Evolutionary conservation across 2,888 invertebrate genomes (phyloP).

Genomic region (Chrysolina haemoptera): DNA sequence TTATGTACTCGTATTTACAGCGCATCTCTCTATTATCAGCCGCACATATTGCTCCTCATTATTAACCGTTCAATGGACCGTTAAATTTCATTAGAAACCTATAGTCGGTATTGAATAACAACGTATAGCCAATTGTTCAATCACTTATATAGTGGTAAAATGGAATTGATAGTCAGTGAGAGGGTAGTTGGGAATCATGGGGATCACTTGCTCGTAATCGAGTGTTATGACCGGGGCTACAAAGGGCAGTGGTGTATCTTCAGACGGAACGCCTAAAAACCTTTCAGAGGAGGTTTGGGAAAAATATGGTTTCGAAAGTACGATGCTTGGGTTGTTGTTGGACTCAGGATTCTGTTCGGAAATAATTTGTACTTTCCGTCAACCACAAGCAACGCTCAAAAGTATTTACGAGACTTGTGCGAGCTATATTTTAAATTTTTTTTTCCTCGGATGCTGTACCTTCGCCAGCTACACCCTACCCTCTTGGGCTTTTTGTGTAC

Average conservation of each 20-base stretch:
- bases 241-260: neutral
- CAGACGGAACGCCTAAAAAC: neutral
- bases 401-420: no score
- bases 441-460: no score
- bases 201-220: slow-evolving; percentile 13
- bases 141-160: slow-evolving; percentile 47
- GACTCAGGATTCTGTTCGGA: no score
- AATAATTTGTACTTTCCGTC: no score
- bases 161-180: slow-evolving; percentile 35
- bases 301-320: no score
- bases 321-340: no score
- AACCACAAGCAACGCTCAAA: no score
- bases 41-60: slow-evolving; percentile 33
- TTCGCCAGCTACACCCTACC: no score
- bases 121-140: slow-evolving; percentile 46
- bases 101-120: slow-evolving; percentile 44
- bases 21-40: slow-evolving; percentile 16
- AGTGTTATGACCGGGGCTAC: neutral
- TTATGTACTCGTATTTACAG: neutral
- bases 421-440: no score
- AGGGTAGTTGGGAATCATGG: slow-evolving; percentile 15
- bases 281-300: no score
- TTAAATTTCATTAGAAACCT: slow-evolving; percentile 45
- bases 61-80: slow-evolving; percentile 39
- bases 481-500: no score